Evolutionary conservation across 1,140 invertebrate genomes (phyloP), one percentile per base, ranked within the genome.

Genomic region (Penaeus japonicus): DNA sequence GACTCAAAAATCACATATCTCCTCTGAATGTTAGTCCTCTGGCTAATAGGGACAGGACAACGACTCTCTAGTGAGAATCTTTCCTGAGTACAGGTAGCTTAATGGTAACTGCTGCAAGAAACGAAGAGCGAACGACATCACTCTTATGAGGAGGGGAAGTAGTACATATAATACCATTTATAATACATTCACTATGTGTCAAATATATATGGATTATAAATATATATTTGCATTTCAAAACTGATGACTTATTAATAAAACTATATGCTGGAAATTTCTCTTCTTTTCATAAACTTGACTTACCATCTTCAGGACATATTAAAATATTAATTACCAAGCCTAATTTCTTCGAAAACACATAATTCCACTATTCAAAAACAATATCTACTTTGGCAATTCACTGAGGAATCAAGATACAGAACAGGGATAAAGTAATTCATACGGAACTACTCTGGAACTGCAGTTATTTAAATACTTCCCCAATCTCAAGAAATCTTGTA

Each of bases 31-130:
- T 88, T 88, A 88, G 86, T 88, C 86, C 86, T 88, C 86, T 88
- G 80, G 86, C 73, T 88, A 88, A 82, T 82, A 75, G 86, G 86
- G 86, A 88, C 86, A 88, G 86, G 86, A 88, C 86, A 88, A 88
- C 70, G 54, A 73, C 86, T 88, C 80, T 73, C 79, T 77, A 62
- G 70, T 79, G 57, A 87, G 77, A 87, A 59, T 75, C 55, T 75
- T 88, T 88, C 86, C 86, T 88, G 86, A 88, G 86, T 88, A 88
- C 86, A 88, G 86, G 86, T 83, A 88, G 86, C 86, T 83, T 84
- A 83, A 83, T 70, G 55, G 73, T 82, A 83, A 73, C 80, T 65
- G 30, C 86, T 73, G 70, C 86, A 83, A 83, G 59, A 83, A 83
- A 59, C 62, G 24, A 65, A 35, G 80, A 83, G 80, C 62, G 55